Evolutionary conservation across 2,113 vertebrate genomes (phyloP).

Genomic region (Mystacornis crossleyi): DNA sequence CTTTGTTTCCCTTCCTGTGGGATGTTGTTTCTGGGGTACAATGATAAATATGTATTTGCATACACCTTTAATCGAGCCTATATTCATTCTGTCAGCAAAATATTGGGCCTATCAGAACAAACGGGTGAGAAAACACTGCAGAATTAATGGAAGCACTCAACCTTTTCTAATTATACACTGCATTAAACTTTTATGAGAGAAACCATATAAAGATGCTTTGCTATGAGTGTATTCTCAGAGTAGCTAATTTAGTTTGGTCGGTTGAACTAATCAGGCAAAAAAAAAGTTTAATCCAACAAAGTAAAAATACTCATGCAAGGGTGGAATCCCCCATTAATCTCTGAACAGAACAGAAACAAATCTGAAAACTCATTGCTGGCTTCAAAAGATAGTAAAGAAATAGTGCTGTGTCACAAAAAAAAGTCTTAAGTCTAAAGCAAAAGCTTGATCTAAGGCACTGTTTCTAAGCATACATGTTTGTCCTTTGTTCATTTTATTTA

Average conservation of each 20-base stretch:
- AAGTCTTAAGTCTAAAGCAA: background rate
- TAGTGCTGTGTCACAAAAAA: background rate
- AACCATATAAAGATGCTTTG: background rate
- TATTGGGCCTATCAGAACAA: background rate
- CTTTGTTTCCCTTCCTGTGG: background rate
- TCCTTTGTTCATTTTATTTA: background rate
- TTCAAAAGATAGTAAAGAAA: background rate
- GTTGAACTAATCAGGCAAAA: background rate
- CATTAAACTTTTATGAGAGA: slow-evolving; percentile 33
- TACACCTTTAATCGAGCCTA: background rate
- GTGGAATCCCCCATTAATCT: background rate
- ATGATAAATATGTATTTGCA: background rate
- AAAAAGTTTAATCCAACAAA: background rate
- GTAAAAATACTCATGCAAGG: background rate
- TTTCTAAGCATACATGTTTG: background rate
- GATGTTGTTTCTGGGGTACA: background rate
- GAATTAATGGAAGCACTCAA: slow-evolving; percentile 34
- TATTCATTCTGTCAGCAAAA: background rate
- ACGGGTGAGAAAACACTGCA: background rate
- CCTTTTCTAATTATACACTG: slow-evolving; percentile 10
- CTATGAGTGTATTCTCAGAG: background rate
- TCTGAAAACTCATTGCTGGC: background rate
- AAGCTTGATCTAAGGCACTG: background rate
- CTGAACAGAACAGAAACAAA: background rate
- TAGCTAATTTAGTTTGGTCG: background rate